Base-by-base conservation (phyloP, 2,888 invertebrate genomes). In the Netelia virgata region DNA sequence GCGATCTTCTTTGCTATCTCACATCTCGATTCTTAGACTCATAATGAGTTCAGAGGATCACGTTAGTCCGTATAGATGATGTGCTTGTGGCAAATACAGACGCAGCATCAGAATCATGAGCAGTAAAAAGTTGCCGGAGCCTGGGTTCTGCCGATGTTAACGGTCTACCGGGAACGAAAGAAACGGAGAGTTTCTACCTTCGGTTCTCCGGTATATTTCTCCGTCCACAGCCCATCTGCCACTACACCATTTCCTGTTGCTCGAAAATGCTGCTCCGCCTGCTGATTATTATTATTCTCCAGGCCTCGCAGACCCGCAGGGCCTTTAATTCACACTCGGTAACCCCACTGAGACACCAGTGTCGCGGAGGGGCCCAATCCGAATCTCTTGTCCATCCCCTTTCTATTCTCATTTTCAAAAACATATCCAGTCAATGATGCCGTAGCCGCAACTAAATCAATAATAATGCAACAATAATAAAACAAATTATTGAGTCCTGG, bases 281-380 rank as follows among this genome's bases (percentile, higher is more conserved):
- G 85, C 50, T 88, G 87, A 90, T 90, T 88, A 89, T 90, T 87
- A 88, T 87, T 88, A 89, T 88, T 89, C 87, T 83, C 86, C 6
- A 28, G 57, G 84, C 87, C 86, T 86, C 88, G 88, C 59, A 47
- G 64, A 16, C 63, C 61, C 66, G 41, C 73, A 63, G 59, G 59
- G 63, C 70, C 50, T 74, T 74, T 64, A 74, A 81, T 82, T 77
- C 59, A 55, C 74, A 59, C 69, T 68, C 70, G 47, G 57, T 57
- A 28, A 10, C 41, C 66, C 66, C 18, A 78, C 47, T 61, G 61
- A 10, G 64, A 43, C 28, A 18, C 18, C 57, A 16, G 11, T 43
- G 59, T 16, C 14, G 28, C 23, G 9, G 36, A 64, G 18, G 16
- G 28, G 57, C 28, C 47, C 55, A 18, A 57, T 50, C 28, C 47